Conservation (phyloP, 2,888 invertebrate species). For the Hemaris fuciformis region DNA sequence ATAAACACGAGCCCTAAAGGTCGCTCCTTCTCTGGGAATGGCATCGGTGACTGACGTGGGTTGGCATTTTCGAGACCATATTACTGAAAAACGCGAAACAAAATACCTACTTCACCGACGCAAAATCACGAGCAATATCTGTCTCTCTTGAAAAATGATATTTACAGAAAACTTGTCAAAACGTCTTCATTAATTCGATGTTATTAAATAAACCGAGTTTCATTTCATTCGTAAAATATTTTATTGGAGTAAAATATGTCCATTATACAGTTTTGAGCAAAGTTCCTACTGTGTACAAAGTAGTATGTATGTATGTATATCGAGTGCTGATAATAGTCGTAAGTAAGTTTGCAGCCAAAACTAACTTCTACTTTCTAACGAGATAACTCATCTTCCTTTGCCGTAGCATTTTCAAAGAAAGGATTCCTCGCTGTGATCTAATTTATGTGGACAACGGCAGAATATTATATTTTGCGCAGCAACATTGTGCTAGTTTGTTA, state of each 20-base stretch:
- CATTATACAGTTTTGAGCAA: slow-evolving; percentile 17
- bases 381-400: slow-evolving; percentile 32
- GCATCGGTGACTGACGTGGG: slow-evolving; percentile 48
- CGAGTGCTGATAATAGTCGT: slow-evolving; percentile 40
- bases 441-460: slow-evolving; percentile 21
- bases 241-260: not conserved
- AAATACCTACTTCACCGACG: not conserved
- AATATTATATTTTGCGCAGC: slow-evolving; percentile 22
- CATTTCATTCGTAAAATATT: not conserved
- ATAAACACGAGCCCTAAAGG: slow-evolving; percentile 32
- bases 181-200: not conserved
- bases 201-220: not conserved
- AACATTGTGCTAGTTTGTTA: not conserved
- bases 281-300: slow-evolving; percentile 35
- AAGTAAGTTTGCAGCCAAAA: slow-evolving; percentile 40
- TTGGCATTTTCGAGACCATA: slow-evolving; percentile 50
- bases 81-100: slow-evolving; percentile 21
- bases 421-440: slow-evolving; percentile 29
- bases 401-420: slow-evolving; percentile 37
- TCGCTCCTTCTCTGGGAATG: slow-evolving; percentile 36
- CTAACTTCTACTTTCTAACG: slow-evolving; percentile 43
- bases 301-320: too few species aligned
- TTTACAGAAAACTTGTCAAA: not conserved
- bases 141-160: not conserved
- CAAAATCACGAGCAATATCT: not conserved